Evolutionary conservation across 92 coral and sea anemone species (phyloP), one percentile per base, ranked within the genome.

Genomic region (Epizoanthus illoricatus): DNA sequence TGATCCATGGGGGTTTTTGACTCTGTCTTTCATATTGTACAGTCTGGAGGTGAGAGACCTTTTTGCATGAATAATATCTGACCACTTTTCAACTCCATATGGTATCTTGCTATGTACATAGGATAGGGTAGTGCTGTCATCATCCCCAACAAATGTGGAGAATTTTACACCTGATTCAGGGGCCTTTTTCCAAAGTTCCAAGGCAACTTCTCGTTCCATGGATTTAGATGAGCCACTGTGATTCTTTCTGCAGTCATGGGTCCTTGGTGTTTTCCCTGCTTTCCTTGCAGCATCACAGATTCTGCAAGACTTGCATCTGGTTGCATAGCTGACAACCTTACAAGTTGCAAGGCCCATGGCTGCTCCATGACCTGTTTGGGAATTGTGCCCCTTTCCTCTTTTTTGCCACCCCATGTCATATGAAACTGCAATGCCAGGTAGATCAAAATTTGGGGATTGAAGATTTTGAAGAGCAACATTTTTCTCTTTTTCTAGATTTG

Each of bases 321-420:
- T 84, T 24, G 87, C 63, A 41, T 86, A 86, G 74, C 71, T 85
- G 20, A 91, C 17, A 3, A 91, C 86, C 28, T 91, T 91, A 7
- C 92, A 90, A 70, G 74, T 79, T 3, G 81, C 20, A 23, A 65
- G 69, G 6, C 94, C 80, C 92, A 91, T 91, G 1, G 62, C 88
- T n/a, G 87, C 90, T 24, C 74, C 92, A 16, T 86, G 90, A 7
- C 94, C 91, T 0, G 90, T 91, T 11, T 65, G 33, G 1, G 88
- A 91, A 67, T 88, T 86, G 24, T 82, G 87, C 5, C 90, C 92
- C 78, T 81, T 88, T 5, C 83, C 92, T 67, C 87, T 78, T 45
- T 86, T 91, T 68, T 91, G 92, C 92, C 94, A 91, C 16, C 87
- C 94, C 94, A 89, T 86, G 81, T 85, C 94, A 73, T 78, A 91